Evolutionary conservation across 2,888 invertebrate species (phyloP), one percentile per base, ranked within the genome.

Genomic region (Slavum lentiscoides): DNA sequence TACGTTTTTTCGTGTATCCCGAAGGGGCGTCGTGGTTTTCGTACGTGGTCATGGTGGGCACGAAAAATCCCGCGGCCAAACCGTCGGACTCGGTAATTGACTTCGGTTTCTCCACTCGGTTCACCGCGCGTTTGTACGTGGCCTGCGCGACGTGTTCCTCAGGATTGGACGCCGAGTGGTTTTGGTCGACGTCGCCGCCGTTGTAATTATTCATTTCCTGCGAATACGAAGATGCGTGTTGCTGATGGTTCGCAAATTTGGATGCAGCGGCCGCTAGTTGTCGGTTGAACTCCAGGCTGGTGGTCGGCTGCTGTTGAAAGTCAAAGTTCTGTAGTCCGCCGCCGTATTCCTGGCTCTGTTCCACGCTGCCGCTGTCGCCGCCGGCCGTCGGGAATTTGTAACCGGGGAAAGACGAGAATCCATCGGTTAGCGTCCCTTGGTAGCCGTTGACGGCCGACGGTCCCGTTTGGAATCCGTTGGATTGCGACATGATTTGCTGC

Each of bases 1-100:
- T 68, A 15, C 75, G 75, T 55, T 76, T 76, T 59, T 43, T 68
- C n/a, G 67, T 4, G 61, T 37, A 58, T 39, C 9, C 15, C 1
- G 30, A 4, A 0, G 1, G 13, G 21, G 11, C 58, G 21, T 15
- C 49, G 0, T 66, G n/a, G 49, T 7, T n/a, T 9, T 1, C 7
- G 39, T 62, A 64, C 23, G 19, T 30, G 8, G 43, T 0, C 5
- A 30, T 43, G 30, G 72, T 58, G 6, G 72, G 23, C 8, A 30
- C 7, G 43, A 58, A 75, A 23, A 17, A n/a, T 8, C 53, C 19
- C 5, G 11, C 23, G 21, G 53, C 15, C 7, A 13, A 19, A 4
- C n/a, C 49, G 43, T n/a, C 68, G 23, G 62, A 11, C 11, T 49
- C 30, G 6, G 49, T 21, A 9, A 8, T 66, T 19, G 21, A 8